Base-by-base conservation (phyloP, 2,113 vertebrate genomes). In the Alexandromys fortis region DNA sequence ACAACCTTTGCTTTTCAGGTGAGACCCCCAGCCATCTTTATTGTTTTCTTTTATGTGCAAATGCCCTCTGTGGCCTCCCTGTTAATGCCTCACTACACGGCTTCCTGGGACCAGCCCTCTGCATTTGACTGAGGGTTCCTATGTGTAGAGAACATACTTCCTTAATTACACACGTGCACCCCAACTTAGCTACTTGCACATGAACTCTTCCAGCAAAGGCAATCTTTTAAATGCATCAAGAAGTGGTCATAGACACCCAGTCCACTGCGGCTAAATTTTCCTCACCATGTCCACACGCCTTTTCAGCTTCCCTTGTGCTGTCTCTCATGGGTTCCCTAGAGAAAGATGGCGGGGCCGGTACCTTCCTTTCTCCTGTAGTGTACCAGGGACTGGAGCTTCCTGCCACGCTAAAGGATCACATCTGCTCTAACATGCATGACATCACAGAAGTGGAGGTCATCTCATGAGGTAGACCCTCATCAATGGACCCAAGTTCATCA, bases 1-100 rank as follows among this genome's bases (percentile, higher is more conserved):
- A 0, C 45, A 4, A 3, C 22, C 68, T 38, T 13, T 24, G 4
- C 68, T 35, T 33, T 1, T 10, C 0, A 2, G 61, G 30, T 1
- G 30, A 26, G 5, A 4, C 26, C 26, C 26, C 5, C 10, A 0
- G 1, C 4, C 0, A 0, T 35, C 86, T 47, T 1, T 14, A 17
- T 1, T 24, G 16, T 8, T 52, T 28, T 42, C 33, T 33, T 38
- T 12, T 30, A 1, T 9, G 1, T 0, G 42, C 21, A 11, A 4
- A n/a, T 5, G 0, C 35, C 67, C 24, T 58, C 1, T 21, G 47
- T 58, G 77, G 61, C n/a, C 21, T 70, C 8, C 2, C 0, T 21
- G 35, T 45, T 30, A 17, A 33, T 2, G 49, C 49, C 76, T 68
- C 24, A 47, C 24, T 38, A 2, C 3, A 1, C 6, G 35, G 35